These are phyloP conservation scores for Phoxinus phoxinus DNA, from an alignment of 2,113 vertebrate species.

Conservation along the genomic window DNA sequence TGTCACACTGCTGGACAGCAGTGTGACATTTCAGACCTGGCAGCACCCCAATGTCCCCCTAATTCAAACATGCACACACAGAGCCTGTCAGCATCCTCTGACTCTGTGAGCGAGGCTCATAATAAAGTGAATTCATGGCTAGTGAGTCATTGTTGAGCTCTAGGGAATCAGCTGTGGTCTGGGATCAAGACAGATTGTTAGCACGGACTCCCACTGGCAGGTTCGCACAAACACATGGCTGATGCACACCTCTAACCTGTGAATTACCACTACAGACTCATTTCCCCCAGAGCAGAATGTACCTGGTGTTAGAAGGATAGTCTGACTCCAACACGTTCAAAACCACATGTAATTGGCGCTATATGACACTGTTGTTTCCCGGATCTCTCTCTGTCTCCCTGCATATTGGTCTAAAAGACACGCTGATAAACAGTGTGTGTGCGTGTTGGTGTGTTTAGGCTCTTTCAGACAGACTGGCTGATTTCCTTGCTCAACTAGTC, in stretches of 20 bases:
- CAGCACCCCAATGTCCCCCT: slow-evolving; percentile 11
- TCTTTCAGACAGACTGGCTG: slow-evolving; percentile 11
- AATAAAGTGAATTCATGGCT: slow-evolving; percentile 32
- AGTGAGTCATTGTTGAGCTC: slow-evolving; percentile 40
- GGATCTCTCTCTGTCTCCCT: not conserved
- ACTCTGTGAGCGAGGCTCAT: slow-evolving; percentile 20
- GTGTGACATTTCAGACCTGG: slow-evolving; percentile 32
- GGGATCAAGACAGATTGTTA: slow-evolving; percentile 37
- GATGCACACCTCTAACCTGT: slow-evolving; percentile 15
- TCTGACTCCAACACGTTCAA: slow-evolving; percentile 15
- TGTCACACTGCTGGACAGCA: not conserved
- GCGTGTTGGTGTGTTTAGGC: not conserved
- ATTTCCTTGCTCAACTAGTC: not conserved
- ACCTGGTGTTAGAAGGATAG: slow-evolving; percentile 5
- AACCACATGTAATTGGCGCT: not conserved
- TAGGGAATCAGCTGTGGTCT: slow-evolving; percentile 35
- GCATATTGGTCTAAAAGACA: not conserved
- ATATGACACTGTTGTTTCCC: slow-evolving; percentile 9
- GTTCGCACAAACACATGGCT: slow-evolving; percentile 21
- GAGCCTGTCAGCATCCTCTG: slow-evolving; percentile 13
- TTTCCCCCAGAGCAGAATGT: not conserved
- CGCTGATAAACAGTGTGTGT: not conserved
- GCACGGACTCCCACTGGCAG: slow-evolving; percentile 7
- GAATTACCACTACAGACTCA: slow-evolving; percentile 29
- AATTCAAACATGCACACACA: slow-evolving; percentile 26